These are phyloP conservation scores for Colletes gigas DNA, from an alignment of 1,140 invertebrate genomes.

Conservation along the genomic window DNA sequence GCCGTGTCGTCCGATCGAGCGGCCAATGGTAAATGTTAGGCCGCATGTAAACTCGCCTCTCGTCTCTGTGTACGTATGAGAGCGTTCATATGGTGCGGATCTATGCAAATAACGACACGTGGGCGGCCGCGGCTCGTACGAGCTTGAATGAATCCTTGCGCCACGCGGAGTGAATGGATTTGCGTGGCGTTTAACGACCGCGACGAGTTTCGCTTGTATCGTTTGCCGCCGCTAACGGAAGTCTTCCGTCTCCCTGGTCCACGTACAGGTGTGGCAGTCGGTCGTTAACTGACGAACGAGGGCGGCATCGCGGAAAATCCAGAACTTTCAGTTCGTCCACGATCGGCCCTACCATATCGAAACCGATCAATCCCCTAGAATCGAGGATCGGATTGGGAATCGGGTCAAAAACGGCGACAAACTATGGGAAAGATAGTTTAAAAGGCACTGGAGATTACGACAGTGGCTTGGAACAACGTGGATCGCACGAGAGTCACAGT, in stretches of 20 bases:
- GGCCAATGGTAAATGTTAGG: conserved; percentile 51
- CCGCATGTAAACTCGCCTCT: conserved; percentile 19
- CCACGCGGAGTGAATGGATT: conserved; percentile 70
- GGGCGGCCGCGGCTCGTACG: conserved; percentile 56
- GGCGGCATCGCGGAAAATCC: conserved; percentile 18
- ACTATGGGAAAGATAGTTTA: no score
- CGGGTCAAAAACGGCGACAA: no score
- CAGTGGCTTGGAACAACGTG: no score
- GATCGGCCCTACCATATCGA: no score
- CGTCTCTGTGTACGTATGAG: not conserved
- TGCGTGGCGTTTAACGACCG: conserved; percentile 60
- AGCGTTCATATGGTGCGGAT: conserved; percentile 53
- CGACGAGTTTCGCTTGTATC: conserved; percentile 55
- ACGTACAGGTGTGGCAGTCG: conserved; percentile 60
- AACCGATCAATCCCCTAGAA: no score
- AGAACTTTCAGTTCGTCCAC: no score
- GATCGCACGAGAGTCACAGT: no score
- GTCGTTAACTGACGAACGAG: conserved; percentile 37
- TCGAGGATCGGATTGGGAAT: no score
- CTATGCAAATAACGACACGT: conserved; percentile 69
- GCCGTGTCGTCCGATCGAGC: conserved; percentile 52
- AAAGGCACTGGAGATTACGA: no score
- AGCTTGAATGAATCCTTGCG: conserved; percentile 70
- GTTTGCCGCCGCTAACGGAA: conserved; percentile 58
- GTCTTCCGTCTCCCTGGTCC: conserved; percentile 59